Evolutionary conservation across 1,140 invertebrate species (phyloP), one percentile per base, ranked within the genome.

Genomic region (Calosoma granatense): DNA sequence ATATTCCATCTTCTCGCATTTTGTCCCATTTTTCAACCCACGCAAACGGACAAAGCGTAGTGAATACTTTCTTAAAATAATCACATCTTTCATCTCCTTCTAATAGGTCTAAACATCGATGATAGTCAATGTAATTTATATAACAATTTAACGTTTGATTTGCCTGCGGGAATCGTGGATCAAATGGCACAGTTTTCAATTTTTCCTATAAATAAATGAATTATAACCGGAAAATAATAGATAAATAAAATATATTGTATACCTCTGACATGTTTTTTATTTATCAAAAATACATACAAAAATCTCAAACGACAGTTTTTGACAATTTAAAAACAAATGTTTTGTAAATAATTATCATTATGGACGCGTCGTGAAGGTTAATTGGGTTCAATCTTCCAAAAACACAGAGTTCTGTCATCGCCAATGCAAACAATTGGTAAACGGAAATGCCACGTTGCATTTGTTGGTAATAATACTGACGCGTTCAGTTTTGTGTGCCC

Each of bases 111-210:
- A 83, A 81, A 78, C 96, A 99, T 12, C 96, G 84, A 68, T 97
- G 84, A 72, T 82, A 98, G 75, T 99, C 96, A 61, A 97, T 65
- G 73, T 85, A 97, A 72, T 88, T 92, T 66, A 88, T 84, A 75
- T 87, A 96, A 77, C 94, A 97, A 67, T 96, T 89, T 70, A 89
- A 91, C 39, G 92, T 95, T 74, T 97, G 94, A 74, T 98, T 98
- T 68, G 84, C 81, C 72, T 97, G 97, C 58, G 95, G 95, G 73
- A 97, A 98, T 64, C 95, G 83, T 66, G 95, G 89, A 80, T 98
- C 95, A 67, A 92, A 94, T 51, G 92, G 94, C 62, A 88, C 87
- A 30, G 92, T 93, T 76, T 81, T 78, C 66, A 83, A 70, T n/a
- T 77, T 72, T 36, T 67, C 69, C 63, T 30, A n/a, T 4, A 30